Base-by-base conservation (phyloP, 1,140 invertebrate genomes). In the Drosophila aff. region DNA sequence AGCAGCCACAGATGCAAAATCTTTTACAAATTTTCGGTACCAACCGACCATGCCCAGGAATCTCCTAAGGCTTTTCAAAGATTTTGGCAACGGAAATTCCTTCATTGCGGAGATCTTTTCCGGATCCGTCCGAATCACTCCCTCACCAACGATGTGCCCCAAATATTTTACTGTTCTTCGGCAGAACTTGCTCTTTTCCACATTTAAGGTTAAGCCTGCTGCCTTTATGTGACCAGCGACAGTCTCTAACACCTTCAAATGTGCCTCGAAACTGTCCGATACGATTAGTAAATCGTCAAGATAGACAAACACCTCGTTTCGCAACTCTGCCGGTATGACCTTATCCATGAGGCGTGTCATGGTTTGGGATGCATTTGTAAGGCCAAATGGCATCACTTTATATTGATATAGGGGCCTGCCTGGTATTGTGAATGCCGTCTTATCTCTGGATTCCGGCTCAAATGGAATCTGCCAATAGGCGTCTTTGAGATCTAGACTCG, bases 231-330 rank as follows among this genome's bases (percentile, higher is more conserved):
- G 47, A 6, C 28, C 21, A 23, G 21, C 46, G 6, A 50, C 21
- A 8, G 9, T 40, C 1, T 10, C 13, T 21, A 21, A 6, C 3
- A 55, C 62, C 13, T 10, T 38, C 6, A 43, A 15, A 44, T 53
- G 61, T 2, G 33, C 7, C 6, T 66, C 52, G 31, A 33, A 33
- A 33, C 8, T 44, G 4, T 46, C 41, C 4, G 41, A 66, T 0
- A 66, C 52, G 16, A 66, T 46, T 2, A 66, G 28, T 2, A 66
- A 23, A 18, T 23, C 53, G 15, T 67, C 43, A 2, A 59, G n/a
- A 49, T 41, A 41, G 0, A 38, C 36, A 2, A 38, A 38, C 4
- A 38, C 36, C 11, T 46, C 59, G 18, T 23, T 33, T 31, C 59
- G 15, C 7, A 47, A 10, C 10, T 21, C 18, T n/a, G n/a, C n/a